Evolutionary conservation across 2,113 vertebrate genomes (phyloP).

Genomic region (Egretta garzetta): DNA sequence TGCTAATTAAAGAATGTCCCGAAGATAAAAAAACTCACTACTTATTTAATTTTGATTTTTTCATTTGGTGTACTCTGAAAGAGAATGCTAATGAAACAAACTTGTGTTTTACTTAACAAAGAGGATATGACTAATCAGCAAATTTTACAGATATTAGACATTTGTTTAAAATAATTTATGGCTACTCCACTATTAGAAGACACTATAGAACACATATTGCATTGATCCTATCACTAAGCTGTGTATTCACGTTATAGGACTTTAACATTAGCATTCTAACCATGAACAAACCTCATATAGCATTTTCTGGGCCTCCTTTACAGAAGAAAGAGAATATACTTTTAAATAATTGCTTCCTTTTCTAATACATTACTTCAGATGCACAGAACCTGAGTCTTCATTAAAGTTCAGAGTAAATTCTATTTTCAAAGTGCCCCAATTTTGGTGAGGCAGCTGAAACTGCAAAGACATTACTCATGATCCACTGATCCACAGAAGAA

Average conservation of each 20-base stretch:
- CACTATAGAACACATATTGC: neutral
- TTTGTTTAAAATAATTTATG: neutral
- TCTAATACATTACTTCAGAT: neutral
- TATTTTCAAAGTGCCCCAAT: neutral
- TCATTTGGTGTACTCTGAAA: neutral
- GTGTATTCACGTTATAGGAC: neutral
- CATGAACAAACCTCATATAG: neutral
- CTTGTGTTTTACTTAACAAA: neutral
- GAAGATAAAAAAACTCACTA: neutral
- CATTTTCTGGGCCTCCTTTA: neutral
- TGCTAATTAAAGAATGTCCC: neutral
- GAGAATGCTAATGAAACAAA: neutral
- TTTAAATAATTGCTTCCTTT: slow-evolving; percentile 13
- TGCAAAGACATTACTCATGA: neutral
- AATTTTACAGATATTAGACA: neutral
- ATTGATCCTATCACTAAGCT: neutral
- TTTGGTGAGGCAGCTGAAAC: neutral
- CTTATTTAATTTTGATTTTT: neutral
- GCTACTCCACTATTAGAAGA: neutral
- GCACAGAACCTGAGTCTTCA: neutral
- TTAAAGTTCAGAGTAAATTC: slow-evolving; percentile 19
- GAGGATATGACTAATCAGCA: neutral
- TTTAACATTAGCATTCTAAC: neutral
- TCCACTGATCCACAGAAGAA: neutral
- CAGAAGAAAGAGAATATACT: neutral